Percentiles rank a stretch among this genome's conserved stretches.
Evolutionary conservation across 2,888 invertebrate genomes (phyloP).

Genomic region (Machimus atricapillus): DNA sequence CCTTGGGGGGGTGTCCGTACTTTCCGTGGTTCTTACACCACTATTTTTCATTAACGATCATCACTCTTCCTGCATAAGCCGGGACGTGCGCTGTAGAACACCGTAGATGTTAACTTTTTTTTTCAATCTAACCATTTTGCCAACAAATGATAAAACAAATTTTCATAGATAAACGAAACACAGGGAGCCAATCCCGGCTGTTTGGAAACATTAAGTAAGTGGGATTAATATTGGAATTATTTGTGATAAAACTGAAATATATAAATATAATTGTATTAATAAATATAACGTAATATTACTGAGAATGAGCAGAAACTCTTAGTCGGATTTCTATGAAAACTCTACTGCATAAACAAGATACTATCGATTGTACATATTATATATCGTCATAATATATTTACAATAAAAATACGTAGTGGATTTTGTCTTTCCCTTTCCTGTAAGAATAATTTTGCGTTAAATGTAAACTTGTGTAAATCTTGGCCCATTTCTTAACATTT

Average conservation of each 20-base stretch:
- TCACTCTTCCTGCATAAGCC: neutral
- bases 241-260: constrained; percentile 33
- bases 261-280: constrained; percentile 32
- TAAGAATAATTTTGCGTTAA: neutral
- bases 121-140: neutral
- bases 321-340: constrained; percentile 25
- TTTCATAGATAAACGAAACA: neutral
- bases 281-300: constrained; percentile 7
- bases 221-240: constrained; percentile 38
- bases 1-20: neutral
- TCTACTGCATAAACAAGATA: constrained; percentile 2
- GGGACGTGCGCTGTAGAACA: neutral
- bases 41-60: neutral
- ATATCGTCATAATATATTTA: constrained; percentile 39
- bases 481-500: neutral
- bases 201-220: constrained; percentile 23
- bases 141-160: neutral
- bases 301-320: neutral
- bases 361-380: constrained; percentile 17
- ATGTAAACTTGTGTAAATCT: neutral
- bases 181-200: neutral
- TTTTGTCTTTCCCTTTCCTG: neutral
- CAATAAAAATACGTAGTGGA: neutral
- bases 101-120: neutral
- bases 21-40: neutral